A percentile compares a stretch with the other conserved stretches of the same genome.
Evolutionary conservation across 2,797 vertebrate genomes (phyloP).

Genomic region (Vultur gryphus): DNA sequence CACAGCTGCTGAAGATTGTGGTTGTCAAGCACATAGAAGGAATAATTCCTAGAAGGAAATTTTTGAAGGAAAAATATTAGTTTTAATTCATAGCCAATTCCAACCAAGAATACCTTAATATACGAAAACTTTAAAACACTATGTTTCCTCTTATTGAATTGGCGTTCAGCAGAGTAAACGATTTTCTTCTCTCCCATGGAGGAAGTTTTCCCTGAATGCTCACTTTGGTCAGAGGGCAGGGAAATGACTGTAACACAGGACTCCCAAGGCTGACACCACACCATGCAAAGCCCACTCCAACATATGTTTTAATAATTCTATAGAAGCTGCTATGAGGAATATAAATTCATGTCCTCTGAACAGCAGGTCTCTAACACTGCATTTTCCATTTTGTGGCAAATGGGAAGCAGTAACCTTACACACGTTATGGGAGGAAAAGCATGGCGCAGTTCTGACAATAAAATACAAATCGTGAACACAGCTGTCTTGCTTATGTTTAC

Average conservation of each 20-base stretch:
- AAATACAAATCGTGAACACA: not conserved
- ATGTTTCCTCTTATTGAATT: not conserved
- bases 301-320: not conserved
- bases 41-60: constrained; percentile 81
- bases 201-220: not conserved
- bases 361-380: not conserved
- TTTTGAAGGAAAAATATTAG: not conserved
- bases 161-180: not conserved
- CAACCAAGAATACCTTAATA: not conserved
- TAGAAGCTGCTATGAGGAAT: not conserved
- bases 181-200: not conserved
- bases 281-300: not conserved
- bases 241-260: not conserved
- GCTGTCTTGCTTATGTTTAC: not conserved
- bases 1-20: constrained; percentile 93
- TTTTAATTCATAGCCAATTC: not conserved
- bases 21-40: constrained; percentile 94
- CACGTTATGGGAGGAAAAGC: not conserved
- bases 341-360: not conserved
- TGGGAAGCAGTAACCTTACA: not conserved
- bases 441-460: not conserved
- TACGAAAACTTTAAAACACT: not conserved
- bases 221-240: not conserved
- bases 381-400: not conserved
- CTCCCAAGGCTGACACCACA: not conserved